Conservation (phyloP, 2,888 invertebrate genomes). For the Clitarchus hookeri region DNA sequence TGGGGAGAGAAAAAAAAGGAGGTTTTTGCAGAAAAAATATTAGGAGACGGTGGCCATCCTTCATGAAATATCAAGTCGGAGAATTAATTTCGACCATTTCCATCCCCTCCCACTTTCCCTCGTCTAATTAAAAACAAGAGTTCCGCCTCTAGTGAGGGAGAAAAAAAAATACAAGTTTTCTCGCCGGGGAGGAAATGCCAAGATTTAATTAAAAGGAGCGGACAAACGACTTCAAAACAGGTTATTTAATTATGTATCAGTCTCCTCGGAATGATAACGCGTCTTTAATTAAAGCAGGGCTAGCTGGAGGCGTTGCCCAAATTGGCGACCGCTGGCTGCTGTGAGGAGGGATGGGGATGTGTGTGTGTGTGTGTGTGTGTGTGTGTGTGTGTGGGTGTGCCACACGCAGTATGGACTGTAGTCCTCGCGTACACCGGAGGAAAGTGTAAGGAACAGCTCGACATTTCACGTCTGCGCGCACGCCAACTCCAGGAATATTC, state of each 20-base stretch:
- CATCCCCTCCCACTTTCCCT: background rate
- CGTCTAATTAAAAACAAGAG: constrained; percentile 9
- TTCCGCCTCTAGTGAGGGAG: background rate
- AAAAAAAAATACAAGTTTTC: background rate
- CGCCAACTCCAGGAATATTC: too few species aligned
- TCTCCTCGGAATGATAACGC: constrained; percentile 14
- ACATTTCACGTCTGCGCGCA: too few species aligned
- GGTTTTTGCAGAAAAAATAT: background rate
- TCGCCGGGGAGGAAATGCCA: background rate
- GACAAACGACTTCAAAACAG: constrained; percentile 9
- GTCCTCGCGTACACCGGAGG: too few species aligned
- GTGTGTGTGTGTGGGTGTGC: too few species aligned
- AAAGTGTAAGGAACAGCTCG: too few species aligned
- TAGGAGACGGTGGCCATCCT: background rate
- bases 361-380: too few species aligned
- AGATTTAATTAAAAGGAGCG: constrained; percentile 8
- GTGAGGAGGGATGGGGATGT: too few species aligned
- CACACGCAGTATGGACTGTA: too few species aligned
- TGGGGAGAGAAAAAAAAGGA: background rate
- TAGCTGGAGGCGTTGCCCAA: background rate
- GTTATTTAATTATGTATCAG: constrained; percentile 14
- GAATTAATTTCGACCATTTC: constrained; percentile 9
- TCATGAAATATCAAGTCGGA: constrained; percentile 7
- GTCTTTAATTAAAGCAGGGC: constrained; percentile 7
- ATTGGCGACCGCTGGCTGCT: background rate